These are phyloP conservation scores for Oscheius sp. DNA, from an alignment of 2,888 invertebrate species.

Conservation along the genomic window DNA sequence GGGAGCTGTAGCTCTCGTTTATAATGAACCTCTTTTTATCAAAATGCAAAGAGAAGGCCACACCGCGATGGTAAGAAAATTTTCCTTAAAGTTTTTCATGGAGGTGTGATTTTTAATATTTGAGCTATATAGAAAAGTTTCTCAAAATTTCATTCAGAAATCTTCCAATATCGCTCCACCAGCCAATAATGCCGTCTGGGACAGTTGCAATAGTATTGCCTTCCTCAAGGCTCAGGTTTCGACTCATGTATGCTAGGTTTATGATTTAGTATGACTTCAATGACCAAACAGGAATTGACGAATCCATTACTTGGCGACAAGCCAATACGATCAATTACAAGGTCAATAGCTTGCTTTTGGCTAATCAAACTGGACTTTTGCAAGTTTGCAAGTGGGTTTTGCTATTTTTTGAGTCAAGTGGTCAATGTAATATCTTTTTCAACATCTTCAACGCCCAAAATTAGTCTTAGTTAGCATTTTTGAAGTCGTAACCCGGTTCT, in stretches of 20 bases:
- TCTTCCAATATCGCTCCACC: background rate
- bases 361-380: slow-evolving; percentile 29
- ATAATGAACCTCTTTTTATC: background rate
- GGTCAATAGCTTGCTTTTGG: slow-evolving; percentile 29
- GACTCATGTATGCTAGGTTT: background rate
- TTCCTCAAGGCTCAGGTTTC: slow-evolving; percentile 3
- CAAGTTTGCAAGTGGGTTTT: slow-evolving; percentile 1
- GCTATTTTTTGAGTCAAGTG: too few species aligned
- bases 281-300: background rate
- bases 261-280: slow-evolving; percentile 12
- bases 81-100: too few species aligned
- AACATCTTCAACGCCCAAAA: too few species aligned
- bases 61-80: too few species aligned
- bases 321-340: slow-evolving; percentile 3
- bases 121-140: background rate
- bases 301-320: slow-evolving; percentile 19
- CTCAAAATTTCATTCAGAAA: background rate
- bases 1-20: background rate
- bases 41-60: background rate
- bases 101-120: background rate
- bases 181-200: background rate
- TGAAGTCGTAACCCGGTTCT: too few species aligned
- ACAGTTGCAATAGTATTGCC: background rate
- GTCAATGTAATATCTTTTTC: too few species aligned
- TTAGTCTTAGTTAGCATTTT: too few species aligned